Base-by-base conservation (phyloP, 2,888 invertebrate genomes). In the Deroplatys truncata region DNA sequence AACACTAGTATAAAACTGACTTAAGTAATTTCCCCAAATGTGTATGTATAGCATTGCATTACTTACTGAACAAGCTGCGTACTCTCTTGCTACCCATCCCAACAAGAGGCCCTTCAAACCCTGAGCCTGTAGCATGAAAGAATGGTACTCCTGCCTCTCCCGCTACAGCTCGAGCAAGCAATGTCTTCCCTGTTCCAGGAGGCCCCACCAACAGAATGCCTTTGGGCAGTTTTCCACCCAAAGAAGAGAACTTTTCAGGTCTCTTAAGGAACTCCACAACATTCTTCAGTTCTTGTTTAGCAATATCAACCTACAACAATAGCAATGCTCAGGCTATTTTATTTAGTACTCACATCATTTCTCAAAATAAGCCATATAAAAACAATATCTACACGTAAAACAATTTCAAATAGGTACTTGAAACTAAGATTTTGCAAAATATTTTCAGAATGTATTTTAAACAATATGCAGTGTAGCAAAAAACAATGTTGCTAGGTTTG, bases 81-180 rank as follows among this genome's bases (percentile, higher is more conserved):
- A 99, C 98, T 91, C 99, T 94, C 90, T 98, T 94, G 0, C 99
- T 99, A 15, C 99, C 99, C 94, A 99, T 98, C 0, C 99, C 99
- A 8, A 99, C 99, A 88, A 99, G 95, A 84, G 99, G 97, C 94
- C 99, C 99, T 93, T 99, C 99, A 93, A 99, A 99, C 94, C 99
- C 99, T 0, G 99, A 98, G 0, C 99, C 99, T 0, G 99, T 98
- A 0, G 99, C 99, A 94, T 99, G 99, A 94, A 99, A 99, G 95
- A 99, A 99, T 0, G 99, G 99, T 84, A 99, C 99, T 83, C 97
- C 96, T 2, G 99, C 99, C 94, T 99, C 99, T 0, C 99, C 99
- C 20, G 99, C 99, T 87, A 99, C 99, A 0, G 99, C 99, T 25
- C 99, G 95, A 1, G 99, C 99, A 86, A 99, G 94, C 90, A 99